A percentile compares a stretch with the other conserved stretches of the same genome.
phyloP scores from a whole-genome alignment of 2,113 vertebrate species.

The Axis porcinus region DNA sequence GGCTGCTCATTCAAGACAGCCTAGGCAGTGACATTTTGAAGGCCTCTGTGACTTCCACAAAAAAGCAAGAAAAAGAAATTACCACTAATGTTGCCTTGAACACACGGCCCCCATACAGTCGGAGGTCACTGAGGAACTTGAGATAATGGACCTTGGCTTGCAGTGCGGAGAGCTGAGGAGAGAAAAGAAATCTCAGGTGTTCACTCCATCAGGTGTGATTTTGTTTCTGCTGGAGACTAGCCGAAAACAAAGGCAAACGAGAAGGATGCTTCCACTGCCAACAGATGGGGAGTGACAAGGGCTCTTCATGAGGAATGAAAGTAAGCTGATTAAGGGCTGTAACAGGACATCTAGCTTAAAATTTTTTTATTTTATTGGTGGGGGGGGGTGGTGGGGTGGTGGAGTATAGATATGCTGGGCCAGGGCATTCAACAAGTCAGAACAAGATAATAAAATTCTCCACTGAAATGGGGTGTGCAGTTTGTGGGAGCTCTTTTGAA shows the following conservation, averaged over 20 bases:
- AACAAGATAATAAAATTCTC: slow-evolving; percentile 49
- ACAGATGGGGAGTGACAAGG: slow-evolving; percentile 3
- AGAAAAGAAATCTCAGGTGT: slow-evolving; percentile 55
- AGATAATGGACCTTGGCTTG: slow-evolving; percentile 99
- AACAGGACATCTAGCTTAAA: slow-evolving; percentile 35
- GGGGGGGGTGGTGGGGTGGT: neutral
- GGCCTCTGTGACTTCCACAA: neutral
- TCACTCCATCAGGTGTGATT: neutral
- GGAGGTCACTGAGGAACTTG: slow-evolving; percentile 96
- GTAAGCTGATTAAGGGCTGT: neutral
- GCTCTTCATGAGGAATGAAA: neutral
- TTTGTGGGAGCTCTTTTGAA: neutral
- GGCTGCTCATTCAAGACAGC: neutral
- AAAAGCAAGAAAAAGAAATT: slow-evolving; percentile 74
- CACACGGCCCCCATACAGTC: slow-evolving; percentile 95
- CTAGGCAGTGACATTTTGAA: neutral
- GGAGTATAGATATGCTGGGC: neutral
- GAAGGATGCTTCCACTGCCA: neutral
- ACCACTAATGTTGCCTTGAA: slow-evolving; percentile 96
- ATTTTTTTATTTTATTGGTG: neutral
- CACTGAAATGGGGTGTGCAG: slow-evolving; percentile 32
- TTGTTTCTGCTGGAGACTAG: neutral
- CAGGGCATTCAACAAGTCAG: slow-evolving; percentile 26
- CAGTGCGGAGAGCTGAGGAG: slow-evolving; percentile 92
- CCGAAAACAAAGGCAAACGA: neutral